phyloP scores from a whole-genome alignment of 2,888 invertebrate genomes.

The Ophion slaviceki region DNA sequence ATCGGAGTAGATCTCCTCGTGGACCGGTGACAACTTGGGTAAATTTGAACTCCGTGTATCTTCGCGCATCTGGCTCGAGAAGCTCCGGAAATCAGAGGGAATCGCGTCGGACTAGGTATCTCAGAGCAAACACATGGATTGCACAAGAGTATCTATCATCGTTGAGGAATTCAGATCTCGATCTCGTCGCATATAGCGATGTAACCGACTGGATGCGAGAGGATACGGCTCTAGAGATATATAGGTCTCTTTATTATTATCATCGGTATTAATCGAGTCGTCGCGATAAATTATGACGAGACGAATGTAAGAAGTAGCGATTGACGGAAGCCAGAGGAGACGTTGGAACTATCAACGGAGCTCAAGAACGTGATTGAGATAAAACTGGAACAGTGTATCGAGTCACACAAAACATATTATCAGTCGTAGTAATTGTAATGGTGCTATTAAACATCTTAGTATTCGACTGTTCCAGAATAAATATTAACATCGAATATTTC shows the following conservation, averaged over 20 bases:
- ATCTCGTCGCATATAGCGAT: slow-evolving; percentile 56
- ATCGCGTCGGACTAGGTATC: slow-evolving; percentile 48
- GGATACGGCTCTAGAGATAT: slow-evolving; percentile 18
- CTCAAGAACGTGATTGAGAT: no score
- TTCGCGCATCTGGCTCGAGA: slow-evolving; percentile 56
- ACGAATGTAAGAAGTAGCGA: slow-evolving; percentile 2
- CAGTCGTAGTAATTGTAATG: no score
- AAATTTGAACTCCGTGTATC: slow-evolving; percentile 28
- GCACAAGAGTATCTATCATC: slow-evolving; percentile 69
- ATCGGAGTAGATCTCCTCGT: slow-evolving; percentile 23
- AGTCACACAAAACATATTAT: no score
- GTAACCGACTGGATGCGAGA: slow-evolving; percentile 29
- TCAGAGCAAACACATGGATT: slow-evolving; percentile 38
- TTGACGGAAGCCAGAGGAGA: no score
- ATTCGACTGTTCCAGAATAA: not conserved
- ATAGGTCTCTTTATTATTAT: slow-evolving; percentile 38
- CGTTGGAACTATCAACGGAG: no score
- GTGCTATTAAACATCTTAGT: no score
- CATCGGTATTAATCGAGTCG: slow-evolving; percentile 34
- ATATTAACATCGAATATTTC: not conserved
- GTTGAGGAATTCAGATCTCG: slow-evolving; percentile 73
- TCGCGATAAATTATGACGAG: slow-evolving; percentile 15
- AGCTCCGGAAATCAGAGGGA: slow-evolving; percentile 62
- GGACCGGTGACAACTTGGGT: slow-evolving; percentile 33
- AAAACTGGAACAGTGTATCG: no score